These are phyloP conservation scores for Eilema griseolum DNA, from an alignment of 2,888 invertebrate genomes.

Conservation along the genomic window DNA sequence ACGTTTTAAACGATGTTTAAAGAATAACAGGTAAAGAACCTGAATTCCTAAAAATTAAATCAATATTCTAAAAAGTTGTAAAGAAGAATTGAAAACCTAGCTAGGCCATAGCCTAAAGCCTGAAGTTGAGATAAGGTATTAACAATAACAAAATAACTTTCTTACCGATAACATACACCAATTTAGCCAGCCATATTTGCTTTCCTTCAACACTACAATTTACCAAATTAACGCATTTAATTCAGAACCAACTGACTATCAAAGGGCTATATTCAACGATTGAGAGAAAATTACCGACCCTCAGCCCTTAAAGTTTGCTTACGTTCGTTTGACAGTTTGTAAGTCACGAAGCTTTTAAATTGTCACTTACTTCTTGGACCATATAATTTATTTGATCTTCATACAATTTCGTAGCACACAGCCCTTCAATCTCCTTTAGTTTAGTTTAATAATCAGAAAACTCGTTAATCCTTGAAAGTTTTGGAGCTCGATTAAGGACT, in stretches of 20 bases:
- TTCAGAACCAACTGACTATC: conserved; percentile 22
- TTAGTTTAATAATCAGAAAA: conserved; percentile 6
- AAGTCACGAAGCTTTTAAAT: conserved; percentile 36
- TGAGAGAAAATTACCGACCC: conserved; percentile 35
- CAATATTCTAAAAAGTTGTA: no score
- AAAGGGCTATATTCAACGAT: conserved; percentile 36
- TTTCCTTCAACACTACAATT: conserved; percentile 13
- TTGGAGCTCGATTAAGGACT: no score
- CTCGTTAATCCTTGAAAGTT: background rate
- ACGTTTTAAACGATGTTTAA: background rate
- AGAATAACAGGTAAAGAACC: no score
- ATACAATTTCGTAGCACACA: conserved; percentile 26
- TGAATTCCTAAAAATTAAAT: no score
- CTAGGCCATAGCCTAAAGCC: no score
- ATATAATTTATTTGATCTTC: conserved; percentile 41
- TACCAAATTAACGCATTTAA: conserved; percentile 32
- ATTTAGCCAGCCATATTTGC: background rate
- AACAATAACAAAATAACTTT: no score
- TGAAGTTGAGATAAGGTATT: no score
- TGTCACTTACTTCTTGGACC: conserved; percentile 28
- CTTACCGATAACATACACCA: no score
- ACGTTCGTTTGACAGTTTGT: conserved; percentile 30
- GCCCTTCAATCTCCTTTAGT: conserved; percentile 23
- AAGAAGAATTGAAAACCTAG: no score
- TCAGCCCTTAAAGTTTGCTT: conserved; percentile 38